A percentile compares a stretch with the other conserved stretches of the same genome.
phyloP scores from a whole-genome alignment of 2,888 invertebrate genomes.

The Eristalis pertinax region DNA sequence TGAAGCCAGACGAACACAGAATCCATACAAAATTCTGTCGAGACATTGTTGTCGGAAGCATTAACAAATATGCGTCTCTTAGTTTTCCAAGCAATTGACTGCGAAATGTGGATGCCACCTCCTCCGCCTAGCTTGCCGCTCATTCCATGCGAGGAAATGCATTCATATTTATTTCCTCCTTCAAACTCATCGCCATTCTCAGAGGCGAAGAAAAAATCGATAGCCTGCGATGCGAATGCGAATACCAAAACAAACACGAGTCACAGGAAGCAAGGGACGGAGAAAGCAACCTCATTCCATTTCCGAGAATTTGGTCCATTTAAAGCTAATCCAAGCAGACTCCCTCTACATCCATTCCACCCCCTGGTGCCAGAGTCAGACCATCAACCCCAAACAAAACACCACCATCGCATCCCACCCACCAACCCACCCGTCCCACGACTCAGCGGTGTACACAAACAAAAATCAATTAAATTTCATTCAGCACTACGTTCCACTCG shows the following conservation, averaged over 20 bases:
- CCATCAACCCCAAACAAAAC: constrained; percentile 2
- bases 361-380: neutral
- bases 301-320: constrained; percentile 55
- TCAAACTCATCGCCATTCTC: constrained; percentile 1
- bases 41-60: constrained; percentile 27
- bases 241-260: constrained; percentile 34
- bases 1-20: too few species aligned
- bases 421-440: neutral
- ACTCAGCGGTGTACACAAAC: constrained; percentile 5
- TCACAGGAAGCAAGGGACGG: neutral
- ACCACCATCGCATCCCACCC: neutral
- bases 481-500: constrained; percentile 33
- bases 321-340: constrained; percentile 43
- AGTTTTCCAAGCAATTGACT: constrained; percentile 59
- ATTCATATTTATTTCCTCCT: constrained; percentile 27
- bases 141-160: constrained; percentile 30
- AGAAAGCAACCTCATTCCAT: constrained; percentile 25
- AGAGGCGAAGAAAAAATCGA: neutral
- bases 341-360: neutral
- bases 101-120: constrained; percentile 15
- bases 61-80: constrained; percentile 33
- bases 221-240: neutral
- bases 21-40: neutral
- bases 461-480: constrained; percentile 69
- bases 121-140: too few species aligned